These are phyloP conservation scores for Rhyacichthys aspro DNA, from an alignment of 2,797 vertebrate species.

Conservation along the genomic window DNA sequence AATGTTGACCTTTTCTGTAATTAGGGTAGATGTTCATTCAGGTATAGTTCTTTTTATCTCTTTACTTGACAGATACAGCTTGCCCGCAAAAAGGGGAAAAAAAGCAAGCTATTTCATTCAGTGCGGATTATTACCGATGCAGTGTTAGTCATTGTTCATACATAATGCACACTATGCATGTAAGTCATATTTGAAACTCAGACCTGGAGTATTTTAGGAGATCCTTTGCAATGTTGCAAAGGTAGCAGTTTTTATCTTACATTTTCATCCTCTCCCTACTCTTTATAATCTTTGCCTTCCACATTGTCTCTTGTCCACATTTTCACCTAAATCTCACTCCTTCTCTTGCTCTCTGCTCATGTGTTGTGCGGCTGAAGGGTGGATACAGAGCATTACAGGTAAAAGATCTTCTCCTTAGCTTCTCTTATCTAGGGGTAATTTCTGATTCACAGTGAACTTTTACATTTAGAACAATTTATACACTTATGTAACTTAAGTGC, in stretches of 20 bases:
- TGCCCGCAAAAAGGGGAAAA: not conserved
- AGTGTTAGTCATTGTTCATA: not conserved
- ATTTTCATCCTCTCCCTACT: constrained; percentile 40
- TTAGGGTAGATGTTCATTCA: too few species aligned
- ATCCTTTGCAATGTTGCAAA: constrained; percentile 44
- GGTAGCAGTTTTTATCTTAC: constrained; percentile 22
- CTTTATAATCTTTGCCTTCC: constrained; percentile 47
- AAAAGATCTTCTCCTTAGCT: constrained; percentile 78
- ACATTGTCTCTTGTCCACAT: constrained; percentile 62
- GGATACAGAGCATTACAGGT: constrained; percentile 99
- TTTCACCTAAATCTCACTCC: constrained; percentile 71
- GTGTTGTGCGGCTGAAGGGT: constrained; percentile 92
- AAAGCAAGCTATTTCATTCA: not conserved
- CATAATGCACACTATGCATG: not conserved
- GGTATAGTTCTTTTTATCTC: too few species aligned
- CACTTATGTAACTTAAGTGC: constrained; percentile 22
- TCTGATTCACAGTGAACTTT: constrained; percentile 32
- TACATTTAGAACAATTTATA: constrained; percentile 36
- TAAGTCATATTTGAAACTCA: constrained; percentile 1
- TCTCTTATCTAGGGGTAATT: constrained; percentile 39
- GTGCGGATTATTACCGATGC: not conserved
- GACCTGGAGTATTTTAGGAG: constrained; percentile 7
- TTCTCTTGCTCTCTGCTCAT: constrained; percentile 83
- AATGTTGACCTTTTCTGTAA: too few species aligned
- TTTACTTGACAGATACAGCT: not conserved